Base-by-base conservation (phyloP, 2,113 vertebrate species). In the Suricata suricatta region DNA sequence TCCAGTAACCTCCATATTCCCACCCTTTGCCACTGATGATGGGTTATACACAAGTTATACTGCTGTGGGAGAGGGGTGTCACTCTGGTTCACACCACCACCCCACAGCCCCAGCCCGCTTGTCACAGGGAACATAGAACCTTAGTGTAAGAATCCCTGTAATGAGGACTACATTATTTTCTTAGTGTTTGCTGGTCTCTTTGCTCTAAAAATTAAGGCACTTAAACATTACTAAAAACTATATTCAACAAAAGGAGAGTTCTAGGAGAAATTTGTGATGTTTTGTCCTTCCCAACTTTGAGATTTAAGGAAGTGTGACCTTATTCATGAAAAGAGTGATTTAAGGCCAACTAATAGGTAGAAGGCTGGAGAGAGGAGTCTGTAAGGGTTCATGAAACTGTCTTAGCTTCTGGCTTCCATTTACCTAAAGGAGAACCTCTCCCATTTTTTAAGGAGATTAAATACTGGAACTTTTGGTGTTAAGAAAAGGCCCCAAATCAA, bases 1-100 rank as follows among this genome's bases (percentile, higher is more conserved):
- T n/a, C 17, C 72, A 99, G 98, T 99, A 99, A 99, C 99, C 69
- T n/a, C 60, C 0, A 1, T 7, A 52, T 85, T 93, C 54, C 2
- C 66, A 21, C 38, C 35, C 83, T 41, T 2, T 93, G 88, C 79
- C 84, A 38, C 72, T 7, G 63, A 71, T 47, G 68, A 57, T 85
- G 95, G 97, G 63, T 72, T 98, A 96, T 98, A 95, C 92, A 97
- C 97, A 91, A 96, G 88, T 68, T 95, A 96, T 35, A 7, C 54
- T 69, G 95, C 96, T 93, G 0, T 3, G 6, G 10, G 81, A 85
- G 72, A 7, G 31, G 66, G 13, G 66, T 35, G 68, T 76, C 95
- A 44, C 23, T 44, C 74, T 5, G 25, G 88, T 74, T 60, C 57
- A 21, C 57, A 7, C 57, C 57, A 23, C 57, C 57, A 23, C 94